Evolutionary conservation across 92 coral and sea anemone genomes (phyloP).

Genomic region (Porites lobata): DNA sequence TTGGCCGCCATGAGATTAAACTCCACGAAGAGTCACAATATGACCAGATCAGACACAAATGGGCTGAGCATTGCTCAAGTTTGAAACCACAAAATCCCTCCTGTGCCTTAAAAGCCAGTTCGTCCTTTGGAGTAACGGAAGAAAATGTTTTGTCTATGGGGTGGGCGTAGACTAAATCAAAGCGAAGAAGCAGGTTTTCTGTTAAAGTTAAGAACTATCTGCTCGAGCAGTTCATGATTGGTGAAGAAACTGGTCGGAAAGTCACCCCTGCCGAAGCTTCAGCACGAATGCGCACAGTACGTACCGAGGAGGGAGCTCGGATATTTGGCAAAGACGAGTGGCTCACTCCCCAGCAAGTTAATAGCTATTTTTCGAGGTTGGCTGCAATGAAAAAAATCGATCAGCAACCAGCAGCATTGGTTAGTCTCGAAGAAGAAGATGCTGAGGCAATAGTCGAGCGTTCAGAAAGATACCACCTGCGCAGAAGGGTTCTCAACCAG

Average conservation of each 20-base stretch:
- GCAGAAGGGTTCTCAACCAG: neutral
- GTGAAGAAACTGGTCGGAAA: conserved; percentile 66
- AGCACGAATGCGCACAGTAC: conserved; percentile 44
- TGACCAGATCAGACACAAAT: no score
- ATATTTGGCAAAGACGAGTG: conserved; percentile 54
- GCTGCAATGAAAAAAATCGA: conserved; percentile 43
- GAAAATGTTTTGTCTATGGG: neutral
- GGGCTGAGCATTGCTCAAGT: conserved; percentile 59
- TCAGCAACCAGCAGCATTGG: conserved; percentile 34
- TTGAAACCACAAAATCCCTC: conserved; percentile 34
- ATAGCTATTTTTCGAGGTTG: conserved; percentile 43
- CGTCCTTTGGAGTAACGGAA: neutral
- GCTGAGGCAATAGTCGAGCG: conserved; percentile 25
- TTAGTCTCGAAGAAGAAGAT: conserved; percentile 31
- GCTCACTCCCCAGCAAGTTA: conserved; percentile 51
- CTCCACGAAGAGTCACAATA: no score
- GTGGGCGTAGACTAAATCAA: conserved; percentile 42
- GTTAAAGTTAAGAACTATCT: conserved; percentile 49
- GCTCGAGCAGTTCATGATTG: conserved; percentile 50
- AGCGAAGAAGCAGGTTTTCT: conserved; percentile 36
- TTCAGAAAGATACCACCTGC: conserved; percentile 16
- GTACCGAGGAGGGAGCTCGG: conserved; percentile 13
- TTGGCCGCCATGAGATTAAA: no score
- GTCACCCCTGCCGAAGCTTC: conserved; percentile 52
- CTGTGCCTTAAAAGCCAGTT: neutral